Conservation (phyloP, 2,888 invertebrate genomes). For the Diarsia brunnea region DNA sequence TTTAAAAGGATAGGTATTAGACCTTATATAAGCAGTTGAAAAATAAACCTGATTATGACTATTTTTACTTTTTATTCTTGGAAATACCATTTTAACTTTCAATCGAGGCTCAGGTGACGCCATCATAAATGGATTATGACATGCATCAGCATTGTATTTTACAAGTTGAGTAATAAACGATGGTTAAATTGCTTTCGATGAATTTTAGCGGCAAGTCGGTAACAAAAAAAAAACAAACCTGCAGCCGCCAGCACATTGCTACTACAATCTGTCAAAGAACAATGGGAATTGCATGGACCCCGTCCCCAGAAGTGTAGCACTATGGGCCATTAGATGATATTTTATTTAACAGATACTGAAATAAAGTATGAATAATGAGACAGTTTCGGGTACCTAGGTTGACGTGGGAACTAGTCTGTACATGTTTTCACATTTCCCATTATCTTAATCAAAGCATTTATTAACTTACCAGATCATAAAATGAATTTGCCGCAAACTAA, state of each 20-base stretch:
- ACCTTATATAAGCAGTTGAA: background rate
- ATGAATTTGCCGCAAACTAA: slow-evolving; percentile 38
- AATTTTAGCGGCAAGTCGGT: background rate
- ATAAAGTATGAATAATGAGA: too few species aligned
- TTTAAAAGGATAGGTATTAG: background rate
- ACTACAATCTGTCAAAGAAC: too few species aligned
- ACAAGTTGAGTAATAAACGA: too few species aligned
- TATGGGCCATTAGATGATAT: too few species aligned
- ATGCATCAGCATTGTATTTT: too few species aligned
- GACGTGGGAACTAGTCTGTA: too few species aligned
- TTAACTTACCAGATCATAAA: slow-evolving; percentile 22
- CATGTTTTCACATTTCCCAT: slow-evolving; percentile 1
- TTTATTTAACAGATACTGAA: too few species aligned
- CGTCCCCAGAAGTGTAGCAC: too few species aligned
- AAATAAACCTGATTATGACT: background rate
- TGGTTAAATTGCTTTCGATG: background rate
- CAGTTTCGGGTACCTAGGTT: too few species aligned
- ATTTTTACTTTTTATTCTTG: background rate
- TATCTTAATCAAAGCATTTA: fast-evolving
- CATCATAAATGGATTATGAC: too few species aligned
- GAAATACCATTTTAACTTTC: background rate
- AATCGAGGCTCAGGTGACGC: background rate
- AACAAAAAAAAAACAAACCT: background rate
- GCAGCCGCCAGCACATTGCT: too few species aligned
- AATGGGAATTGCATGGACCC: too few species aligned